phyloP scores from a whole-genome alignment of 2,888 invertebrate species.

The Tenthredo scrophulariae region DNA sequence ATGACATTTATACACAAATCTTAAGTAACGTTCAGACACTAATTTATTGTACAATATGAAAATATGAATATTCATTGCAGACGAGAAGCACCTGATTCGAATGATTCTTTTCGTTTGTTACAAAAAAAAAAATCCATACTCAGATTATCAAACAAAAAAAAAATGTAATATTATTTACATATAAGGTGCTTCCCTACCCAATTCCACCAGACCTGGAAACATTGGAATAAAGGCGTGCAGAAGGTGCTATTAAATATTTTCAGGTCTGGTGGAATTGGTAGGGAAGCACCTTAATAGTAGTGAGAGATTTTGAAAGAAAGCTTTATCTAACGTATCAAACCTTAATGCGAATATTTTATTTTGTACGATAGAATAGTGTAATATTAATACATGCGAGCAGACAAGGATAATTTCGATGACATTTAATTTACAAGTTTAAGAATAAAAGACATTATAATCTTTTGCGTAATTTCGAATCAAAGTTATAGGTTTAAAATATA shows the following conservation, averaged over 20 bases:
- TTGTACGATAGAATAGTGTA: slow-evolving; percentile 21
- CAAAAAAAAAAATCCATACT: background rate
- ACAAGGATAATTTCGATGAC: slow-evolving; percentile 25
- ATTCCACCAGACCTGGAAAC: too few relatives aligned
- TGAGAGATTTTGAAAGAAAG: background rate
- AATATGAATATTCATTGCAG: background rate
- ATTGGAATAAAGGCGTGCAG: too few relatives aligned
- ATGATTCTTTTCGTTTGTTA: background rate
- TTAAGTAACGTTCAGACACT: background rate
- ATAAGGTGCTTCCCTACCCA: too few relatives aligned
- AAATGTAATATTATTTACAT: slow-evolving; percentile 11
- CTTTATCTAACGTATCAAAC: background rate
- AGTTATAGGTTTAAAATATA: slow-evolving; percentile 35
- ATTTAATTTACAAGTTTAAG: slow-evolving; percentile 22
- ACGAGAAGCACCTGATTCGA: background rate
- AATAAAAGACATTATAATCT: slow-evolving; percentile 5
- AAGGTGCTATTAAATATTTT: too few relatives aligned
- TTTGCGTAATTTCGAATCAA: slow-evolving; percentile 31
- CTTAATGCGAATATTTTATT: slow-evolving; percentile 12
- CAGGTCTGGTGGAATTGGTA: too few relatives aligned
- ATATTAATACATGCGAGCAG: slow-evolving; percentile 24
- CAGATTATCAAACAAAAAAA: background rate
- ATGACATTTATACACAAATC: slow-evolving; percentile 29
- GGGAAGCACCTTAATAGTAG: too few relatives aligned
- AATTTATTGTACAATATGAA: slow-evolving; percentile 8